A percentile compares a stretch with the other conserved stretches of the same genome.
Conservation (phyloP, 2,888 invertebrate genomes). For the Girardia tigrina region DNA sequence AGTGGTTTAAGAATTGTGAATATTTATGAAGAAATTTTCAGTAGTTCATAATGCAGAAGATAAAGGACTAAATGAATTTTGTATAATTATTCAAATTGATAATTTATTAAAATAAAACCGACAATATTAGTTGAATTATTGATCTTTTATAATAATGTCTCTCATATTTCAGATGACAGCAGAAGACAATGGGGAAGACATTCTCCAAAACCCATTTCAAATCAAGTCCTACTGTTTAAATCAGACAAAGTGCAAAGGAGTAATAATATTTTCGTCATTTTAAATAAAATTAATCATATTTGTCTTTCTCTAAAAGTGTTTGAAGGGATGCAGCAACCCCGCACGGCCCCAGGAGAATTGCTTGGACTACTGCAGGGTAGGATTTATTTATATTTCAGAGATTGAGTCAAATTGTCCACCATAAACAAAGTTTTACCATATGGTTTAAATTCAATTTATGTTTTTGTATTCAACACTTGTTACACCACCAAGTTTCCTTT, state of each 20-base stretch:
- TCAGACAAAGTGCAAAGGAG: background rate
- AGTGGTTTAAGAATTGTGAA: too few species aligned
- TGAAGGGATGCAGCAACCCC: background rate
- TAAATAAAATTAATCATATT: background rate
- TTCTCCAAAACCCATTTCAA: background rate
- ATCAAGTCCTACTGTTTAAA: background rate
- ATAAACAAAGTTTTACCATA: background rate
- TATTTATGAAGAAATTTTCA: too few species aligned
- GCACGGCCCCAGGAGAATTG: background rate
- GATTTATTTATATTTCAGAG: too few species aligned
- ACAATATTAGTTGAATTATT: too few species aligned
- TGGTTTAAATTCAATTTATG: background rate
- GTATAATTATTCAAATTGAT: too few species aligned
- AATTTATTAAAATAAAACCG: too few species aligned
- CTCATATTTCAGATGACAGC: background rate
- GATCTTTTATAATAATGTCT: too few species aligned
- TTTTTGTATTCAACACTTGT: constrained; percentile 16
- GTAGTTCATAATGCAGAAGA: too few species aligned
- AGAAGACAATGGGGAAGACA: background rate
- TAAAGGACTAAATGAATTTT: too few species aligned
- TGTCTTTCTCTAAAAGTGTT: background rate
- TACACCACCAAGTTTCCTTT: background rate
- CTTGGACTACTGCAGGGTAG: background rate
- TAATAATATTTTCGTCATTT: too few species aligned
- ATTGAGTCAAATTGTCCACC: too few species aligned